Base-by-base conservation (phyloP, 2,113 vertebrate genomes). In the Lepisosteus osseus region DNA sequence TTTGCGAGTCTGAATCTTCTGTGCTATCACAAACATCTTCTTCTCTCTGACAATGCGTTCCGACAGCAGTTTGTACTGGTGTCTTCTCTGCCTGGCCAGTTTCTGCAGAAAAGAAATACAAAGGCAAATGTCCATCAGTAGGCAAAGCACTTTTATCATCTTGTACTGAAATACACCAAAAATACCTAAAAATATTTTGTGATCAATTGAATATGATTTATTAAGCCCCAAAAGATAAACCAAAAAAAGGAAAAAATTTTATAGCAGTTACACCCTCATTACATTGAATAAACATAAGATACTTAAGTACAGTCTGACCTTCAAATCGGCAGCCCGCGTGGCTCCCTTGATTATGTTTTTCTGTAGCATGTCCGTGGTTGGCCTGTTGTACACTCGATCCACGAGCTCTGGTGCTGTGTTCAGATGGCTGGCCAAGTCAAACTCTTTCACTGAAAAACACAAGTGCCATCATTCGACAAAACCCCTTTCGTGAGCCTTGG, bases 1-100 rank as follows among this genome's bases (percentile, higher is more conserved):
- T 86, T 95, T 97, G 41, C 93, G 90, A 3, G 94, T 94, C 85
- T 99, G 97, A 82, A 99, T 96, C 86, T 99, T 99, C 91, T 99
- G 95, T 12, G 89, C 84, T 71, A 97, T 85, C 57, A 98, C 83
- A 73, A 96, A 98, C 92, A 99, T 86, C 78, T 95, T 88, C 85
- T 91, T 96, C 76, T 99, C 98, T 14, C 97, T 82, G 65, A 96
- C 93, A n/a, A 99, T 95, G 77, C 97, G 91, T 79, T 98, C 95
- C n/a, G 86, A 91, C 72, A 99, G 89, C 68, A 95, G 76, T 51
- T 75, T 81, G 41, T 99, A 99, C 72, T 94, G 95, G 56, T 86
- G 86, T 72, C 85, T 90, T 70, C 95, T 92, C 84, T 95, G 86
- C 71, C 74, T 90, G 70, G 91, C 88, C 69, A 99, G 79, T 72